Conservation (phyloP, 2,888 invertebrate genomes). For the Hirtodrosophila confusa region DNA sequence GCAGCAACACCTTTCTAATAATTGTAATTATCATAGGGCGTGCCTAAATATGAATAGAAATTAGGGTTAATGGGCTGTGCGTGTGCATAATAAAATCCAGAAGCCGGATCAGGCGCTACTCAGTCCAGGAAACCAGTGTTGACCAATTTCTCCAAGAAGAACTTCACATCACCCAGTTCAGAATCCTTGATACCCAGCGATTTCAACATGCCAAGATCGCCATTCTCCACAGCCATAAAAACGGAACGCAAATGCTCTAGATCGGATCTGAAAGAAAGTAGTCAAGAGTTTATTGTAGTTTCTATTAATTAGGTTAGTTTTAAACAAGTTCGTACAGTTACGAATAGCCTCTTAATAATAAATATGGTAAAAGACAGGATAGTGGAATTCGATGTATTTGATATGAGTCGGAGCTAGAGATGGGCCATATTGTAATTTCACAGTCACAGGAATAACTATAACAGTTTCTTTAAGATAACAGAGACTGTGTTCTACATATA, state of each 20-base stretch:
- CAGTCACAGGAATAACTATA: too few species aligned
- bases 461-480: too few species aligned
- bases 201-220: conserved; percentile 96
- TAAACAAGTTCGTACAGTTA: conserved; percentile 1
- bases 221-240: conserved; percentile 97
- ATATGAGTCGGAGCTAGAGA: too few species aligned
- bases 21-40: conserved; percentile 85
- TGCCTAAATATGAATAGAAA: conserved; percentile 88
- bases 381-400: too few species aligned
- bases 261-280: conserved; percentile 88
- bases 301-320: too few species aligned
- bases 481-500: too few species aligned
- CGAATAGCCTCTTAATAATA: too few species aligned
- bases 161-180: conserved; percentile 96
- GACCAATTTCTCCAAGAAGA: conserved; percentile 97
- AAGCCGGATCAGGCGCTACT: conserved; percentile 90
- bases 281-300: too few species aligned
- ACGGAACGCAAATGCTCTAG: conserved; percentile 96
- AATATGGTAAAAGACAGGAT: too few species aligned
- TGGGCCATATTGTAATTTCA: too few species aligned
- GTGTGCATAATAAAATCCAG: conserved; percentile 89
- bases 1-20: conserved; percentile 65
- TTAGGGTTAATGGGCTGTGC: conserved; percentile 88
- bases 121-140: conserved; percentile 98
- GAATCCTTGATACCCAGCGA: conserved; percentile 97